phyloP scores from a whole-genome alignment of 2,113 vertebrate species.

The Halcyon senegalensis region DNA sequence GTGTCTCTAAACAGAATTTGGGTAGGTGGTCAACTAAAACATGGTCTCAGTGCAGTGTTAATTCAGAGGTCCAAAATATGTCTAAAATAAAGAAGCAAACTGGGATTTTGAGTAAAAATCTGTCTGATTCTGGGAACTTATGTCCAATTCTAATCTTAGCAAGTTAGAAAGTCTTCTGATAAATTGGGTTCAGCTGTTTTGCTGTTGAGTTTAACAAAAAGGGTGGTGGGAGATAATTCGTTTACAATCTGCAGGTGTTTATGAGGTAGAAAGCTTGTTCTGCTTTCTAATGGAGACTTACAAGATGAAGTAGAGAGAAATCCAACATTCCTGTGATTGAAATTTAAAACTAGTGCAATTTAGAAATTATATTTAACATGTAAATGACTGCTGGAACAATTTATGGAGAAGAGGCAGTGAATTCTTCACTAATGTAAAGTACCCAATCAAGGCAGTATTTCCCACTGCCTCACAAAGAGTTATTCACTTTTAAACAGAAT shows the following conservation, averaged over 20 bases:
- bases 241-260: not conserved
- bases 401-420: not conserved
- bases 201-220: not conserved
- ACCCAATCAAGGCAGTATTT: not conserved
- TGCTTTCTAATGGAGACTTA: not conserved
- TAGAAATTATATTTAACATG: not conserved
- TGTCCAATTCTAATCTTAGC: not conserved
- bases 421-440: not conserved
- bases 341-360: not conserved
- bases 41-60: not conserved
- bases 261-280: not conserved
- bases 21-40: not conserved
- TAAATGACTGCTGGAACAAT: not conserved
- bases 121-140: not conserved
- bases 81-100: not conserved
- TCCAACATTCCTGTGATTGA: not conserved
- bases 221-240: not conserved
- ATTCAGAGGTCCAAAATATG: not conserved
- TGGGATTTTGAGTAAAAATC: not conserved
- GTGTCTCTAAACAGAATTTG: not conserved
- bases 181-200: not conserved
- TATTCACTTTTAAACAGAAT: not conserved
- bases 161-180: not conserved
- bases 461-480: not conserved
- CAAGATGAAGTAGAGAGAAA: not conserved